Evolutionary conservation across 1,140 invertebrate species (phyloP).

Genomic region (Papilio helenus): DNA sequence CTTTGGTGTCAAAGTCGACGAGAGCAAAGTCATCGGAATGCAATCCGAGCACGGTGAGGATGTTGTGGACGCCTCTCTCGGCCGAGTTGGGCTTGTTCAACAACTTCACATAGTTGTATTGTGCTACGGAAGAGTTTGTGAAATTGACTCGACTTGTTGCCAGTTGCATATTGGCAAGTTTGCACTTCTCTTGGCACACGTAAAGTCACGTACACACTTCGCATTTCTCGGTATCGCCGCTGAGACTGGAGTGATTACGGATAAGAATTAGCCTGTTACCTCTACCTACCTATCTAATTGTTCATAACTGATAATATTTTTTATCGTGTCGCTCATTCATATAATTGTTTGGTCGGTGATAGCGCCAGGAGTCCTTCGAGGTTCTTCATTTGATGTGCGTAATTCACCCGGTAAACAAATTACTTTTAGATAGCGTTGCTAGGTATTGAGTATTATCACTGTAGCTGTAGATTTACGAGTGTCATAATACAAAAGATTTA

Average conservation of each 20-base stretch:
- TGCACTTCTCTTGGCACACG: slow-evolving; percentile 36
- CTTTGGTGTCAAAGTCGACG: slow-evolving; percentile 46
- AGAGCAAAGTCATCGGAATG: slow-evolving; percentile 61
- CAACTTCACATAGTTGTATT: slow-evolving; percentile 74
- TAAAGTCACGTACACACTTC: slow-evolving; percentile 68
- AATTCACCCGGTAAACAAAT: slow-evolving; percentile 27
- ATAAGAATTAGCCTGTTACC: slow-evolving; percentile 59
- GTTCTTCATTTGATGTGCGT: slow-evolving; percentile 24
- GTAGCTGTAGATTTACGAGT: background rate
- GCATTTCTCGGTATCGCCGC: slow-evolving; percentile 57
- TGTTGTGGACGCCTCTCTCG: slow-evolving; percentile 64
- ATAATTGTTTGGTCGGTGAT: slow-evolving; percentile 43
- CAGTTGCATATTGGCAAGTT: slow-evolving; percentile 66
- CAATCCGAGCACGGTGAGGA: slow-evolving; percentile 69
- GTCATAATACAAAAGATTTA: slow-evolving; percentile 3
- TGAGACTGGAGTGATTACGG: slow-evolving; percentile 64
- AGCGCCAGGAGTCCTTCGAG: slow-evolving; percentile 13
- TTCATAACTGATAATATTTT: slow-evolving; percentile 62
- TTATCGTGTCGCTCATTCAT: slow-evolving; percentile 67
- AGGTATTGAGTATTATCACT: slow-evolving; percentile 9
- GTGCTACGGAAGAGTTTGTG: slow-evolving; percentile 61
- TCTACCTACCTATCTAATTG: slow-evolving; percentile 53
- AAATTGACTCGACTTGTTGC: slow-evolving; percentile 72
- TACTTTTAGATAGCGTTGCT: slow-evolving; percentile 30
- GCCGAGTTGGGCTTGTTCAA: slow-evolving; percentile 61